Conservation (phyloP, 2,113 vertebrate species). For the Mohoua ochrocephala region DNA sequence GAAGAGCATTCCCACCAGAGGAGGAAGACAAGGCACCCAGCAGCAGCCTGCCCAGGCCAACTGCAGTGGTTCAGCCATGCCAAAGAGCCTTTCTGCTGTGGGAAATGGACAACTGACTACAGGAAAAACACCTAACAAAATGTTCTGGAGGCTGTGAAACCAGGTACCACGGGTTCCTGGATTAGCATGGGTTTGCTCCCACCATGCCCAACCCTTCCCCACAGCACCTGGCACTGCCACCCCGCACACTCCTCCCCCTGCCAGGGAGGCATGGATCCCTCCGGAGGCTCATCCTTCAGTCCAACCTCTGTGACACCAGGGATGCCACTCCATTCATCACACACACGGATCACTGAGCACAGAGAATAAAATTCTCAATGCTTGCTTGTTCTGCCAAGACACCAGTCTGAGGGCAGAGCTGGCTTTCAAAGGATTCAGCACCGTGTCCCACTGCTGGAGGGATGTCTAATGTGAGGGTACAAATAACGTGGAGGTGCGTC, state of each 20-base stretch:
- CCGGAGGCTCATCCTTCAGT: not conserved
- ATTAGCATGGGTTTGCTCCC: fast-evolving
- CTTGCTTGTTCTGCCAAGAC: fast-evolving
- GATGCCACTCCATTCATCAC: no score
- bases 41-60: fast-evolving
- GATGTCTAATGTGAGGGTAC: fast-evolving
- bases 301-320: not conserved
- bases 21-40: not conserved
- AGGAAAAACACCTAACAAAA: not conserved
- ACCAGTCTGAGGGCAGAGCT: not conserved
- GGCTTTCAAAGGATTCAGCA: not conserved
- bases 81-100: not conserved
- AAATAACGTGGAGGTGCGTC: not conserved
- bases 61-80: fast-evolving
- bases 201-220: fast-evolving
- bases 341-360: fast-evolving
- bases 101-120: fast-evolving
- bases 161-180: fast-evolving
- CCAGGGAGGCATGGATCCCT: not conserved
- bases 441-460: not conserved
- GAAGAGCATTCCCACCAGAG: not conserved
- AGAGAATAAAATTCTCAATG: no score
- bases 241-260: fast-evolving
- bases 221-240: fast-evolving
- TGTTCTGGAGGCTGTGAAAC: not conserved